Base-by-base conservation (phyloP, 2,888 invertebrate species). In the Lycaena phlaeas region DNA sequence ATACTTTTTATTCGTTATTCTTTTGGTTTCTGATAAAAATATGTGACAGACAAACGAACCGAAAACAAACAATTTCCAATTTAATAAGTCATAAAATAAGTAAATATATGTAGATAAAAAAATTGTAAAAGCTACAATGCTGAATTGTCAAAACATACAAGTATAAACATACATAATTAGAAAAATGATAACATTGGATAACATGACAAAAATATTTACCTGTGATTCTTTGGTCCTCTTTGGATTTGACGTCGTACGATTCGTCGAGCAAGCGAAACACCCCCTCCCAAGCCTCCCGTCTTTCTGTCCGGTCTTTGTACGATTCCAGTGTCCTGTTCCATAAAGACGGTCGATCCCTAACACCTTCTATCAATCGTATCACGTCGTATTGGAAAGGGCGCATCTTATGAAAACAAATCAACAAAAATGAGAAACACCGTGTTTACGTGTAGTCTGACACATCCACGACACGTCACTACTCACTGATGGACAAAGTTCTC, bases 381-480 rank as follows among this genome's bases (percentile, higher is more conserved):
- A 79, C 66, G 42, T 74, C 64, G 41, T 79, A 84, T 52, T 73
- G 75, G 53, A 79, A 82, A 38, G 67, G 66, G 44, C 64, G 71
- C 61, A 72, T 69, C 56, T 67, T 49, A 25, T 27, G n/a, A n/a
- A n/a, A n/a, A n/a, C n/a, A n/a, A n/a, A n/a, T n/a, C n/a, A n/a
- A n/a, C n/a, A n/a, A n/a, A n/a, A n/a, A n/a, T n/a, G n/a, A n/a
- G n/a, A n/a, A n/a, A n/a, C n/a, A n/a, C 10, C 15, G 34, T 34
- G 18, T 73, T 61, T 59, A 40, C 54, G 47, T 49, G 40, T 54
- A 53, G n/a, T n/a, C 51, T 57, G 51, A 52, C 53, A n/a, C n/a
- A n/a, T n/a, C n/a, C n/a, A n/a, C n/a, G n/a, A n/a, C n/a, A 70
- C 74, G 73, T 69, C 72, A 77, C 71, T 76, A 64, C 40, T 38